Evolutionary conservation across 1,140 invertebrate genomes (phyloP).

Genomic region (Agrypnia vestita): DNA sequence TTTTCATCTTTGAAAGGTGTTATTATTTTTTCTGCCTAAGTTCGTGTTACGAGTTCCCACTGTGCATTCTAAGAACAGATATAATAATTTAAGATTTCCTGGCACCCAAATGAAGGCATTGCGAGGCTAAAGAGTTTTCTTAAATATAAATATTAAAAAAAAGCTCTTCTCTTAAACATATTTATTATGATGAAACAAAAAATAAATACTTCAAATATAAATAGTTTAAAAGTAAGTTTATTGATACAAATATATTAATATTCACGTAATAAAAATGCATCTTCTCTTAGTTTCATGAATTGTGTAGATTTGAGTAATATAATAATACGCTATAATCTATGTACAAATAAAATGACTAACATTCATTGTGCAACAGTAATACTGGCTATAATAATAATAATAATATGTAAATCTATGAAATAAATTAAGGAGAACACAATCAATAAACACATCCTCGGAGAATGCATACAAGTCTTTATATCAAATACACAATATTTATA

Average conservation of each 20-base stretch:
- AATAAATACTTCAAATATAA: conserved; percentile 7
- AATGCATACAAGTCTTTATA: conserved; percentile 47
- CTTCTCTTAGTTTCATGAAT: conserved; percentile 37
- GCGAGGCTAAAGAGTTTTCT: too few species aligned
- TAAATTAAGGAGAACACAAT: conserved; percentile 55
- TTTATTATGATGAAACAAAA: too few species aligned
- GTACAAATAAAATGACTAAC: conserved; percentile 60
- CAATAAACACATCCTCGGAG: conserved; percentile 33
- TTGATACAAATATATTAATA: conserved; percentile 33
- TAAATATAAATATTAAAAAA: too few species aligned
- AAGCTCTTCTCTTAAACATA: too few species aligned
- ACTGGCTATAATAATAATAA: conserved; percentile 46
- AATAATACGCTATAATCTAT: conserved; percentile 48
- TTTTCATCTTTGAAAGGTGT: too few species aligned
- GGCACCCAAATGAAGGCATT: too few species aligned
- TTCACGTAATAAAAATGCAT: conserved; percentile 36
- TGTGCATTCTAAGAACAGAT: too few species aligned
- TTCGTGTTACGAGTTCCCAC: too few species aligned
- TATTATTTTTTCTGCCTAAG: too few species aligned
- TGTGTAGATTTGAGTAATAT: conserved; percentile 41
- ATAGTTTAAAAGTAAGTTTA: conserved; percentile 18
- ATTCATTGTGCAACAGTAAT: conserved; percentile 60
- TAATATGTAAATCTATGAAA: conserved; percentile 47
- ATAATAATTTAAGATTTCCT: too few species aligned
- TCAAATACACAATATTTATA: conserved; percentile 46